Evolutionary conservation across 2,888 invertebrate genomes (phyloP).

Genomic region (Hemithea aestivaria): DNA sequence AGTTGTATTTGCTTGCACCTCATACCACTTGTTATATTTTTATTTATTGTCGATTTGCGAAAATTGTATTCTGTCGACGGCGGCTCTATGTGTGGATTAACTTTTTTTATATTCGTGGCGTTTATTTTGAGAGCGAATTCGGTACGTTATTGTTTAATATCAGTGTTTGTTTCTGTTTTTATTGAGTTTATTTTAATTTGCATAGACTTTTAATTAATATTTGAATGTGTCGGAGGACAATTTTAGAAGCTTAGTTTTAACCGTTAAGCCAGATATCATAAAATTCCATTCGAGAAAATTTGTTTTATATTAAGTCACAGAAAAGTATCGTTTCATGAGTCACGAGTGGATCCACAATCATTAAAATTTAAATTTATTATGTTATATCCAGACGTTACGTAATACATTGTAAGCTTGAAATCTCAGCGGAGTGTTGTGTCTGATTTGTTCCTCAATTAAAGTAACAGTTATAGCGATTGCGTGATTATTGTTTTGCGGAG

Average conservation of each 20-base stretch:
- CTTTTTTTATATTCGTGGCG: constrained; percentile 36
- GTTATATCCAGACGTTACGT: constrained; percentile 12
- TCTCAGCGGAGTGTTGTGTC: constrained; percentile 6
- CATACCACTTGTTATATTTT: constrained; percentile 30
- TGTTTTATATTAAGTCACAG: too few species aligned
- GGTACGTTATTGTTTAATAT: constrained; percentile 47
- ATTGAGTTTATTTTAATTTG: constrained; percentile 41
- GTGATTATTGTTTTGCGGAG: constrained; percentile 18
- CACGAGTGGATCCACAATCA: too few species aligned
- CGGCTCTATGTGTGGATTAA: constrained; percentile 38
- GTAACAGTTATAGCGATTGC: constrained; percentile 14
- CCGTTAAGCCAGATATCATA: too few species aligned
- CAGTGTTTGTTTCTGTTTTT: constrained; percentile 41
- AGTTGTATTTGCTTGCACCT: constrained; percentile 29
- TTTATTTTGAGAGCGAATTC: constrained; percentile 43
- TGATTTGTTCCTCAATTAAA: constrained; percentile 14
- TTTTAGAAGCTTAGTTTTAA: neutral
- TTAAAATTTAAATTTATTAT: constrained; percentile 4
- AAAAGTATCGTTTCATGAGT: too few species aligned
- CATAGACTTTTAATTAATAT: constrained; percentile 28
- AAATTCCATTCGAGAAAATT: too few species aligned
- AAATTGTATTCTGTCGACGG: constrained; percentile 43
- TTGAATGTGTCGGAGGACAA: neutral
- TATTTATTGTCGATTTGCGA: constrained; percentile 43
- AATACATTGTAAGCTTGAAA: constrained; percentile 11